Evolutionary conservation across 1,140 invertebrate species (phyloP).

Genomic region (Drosophila mauritiana): DNA sequence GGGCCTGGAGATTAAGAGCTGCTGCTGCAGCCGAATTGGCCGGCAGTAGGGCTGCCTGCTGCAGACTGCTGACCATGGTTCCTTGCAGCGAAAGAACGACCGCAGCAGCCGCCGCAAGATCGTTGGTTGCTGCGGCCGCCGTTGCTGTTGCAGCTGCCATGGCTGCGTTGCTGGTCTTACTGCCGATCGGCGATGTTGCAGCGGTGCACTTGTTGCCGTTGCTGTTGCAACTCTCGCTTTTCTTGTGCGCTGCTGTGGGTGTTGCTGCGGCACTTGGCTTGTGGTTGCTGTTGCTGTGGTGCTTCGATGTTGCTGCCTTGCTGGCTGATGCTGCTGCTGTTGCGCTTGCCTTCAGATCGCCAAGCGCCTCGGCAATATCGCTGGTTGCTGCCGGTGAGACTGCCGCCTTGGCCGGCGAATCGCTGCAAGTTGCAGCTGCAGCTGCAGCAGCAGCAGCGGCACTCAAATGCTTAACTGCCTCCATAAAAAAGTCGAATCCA

Average conservation of each 20-base stretch:
- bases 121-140: conserved; percentile 71
- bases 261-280: conserved; percentile 15
- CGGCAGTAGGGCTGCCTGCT: conserved; percentile 90
- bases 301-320: conserved; percentile 21
- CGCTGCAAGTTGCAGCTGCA: conserved; percentile 30
- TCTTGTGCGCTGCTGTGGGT: conserved; percentile 10
- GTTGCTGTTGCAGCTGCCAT: conserved; percentile 67
- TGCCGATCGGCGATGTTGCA: conserved; percentile 15
- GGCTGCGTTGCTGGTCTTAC: conserved; percentile 59
- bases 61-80: conserved; percentile 90
- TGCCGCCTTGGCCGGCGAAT: conserved; percentile 30
- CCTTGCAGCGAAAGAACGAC: conserved; percentile 91
- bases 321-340: conserved; percentile 14
- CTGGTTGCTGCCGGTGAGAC: conserved; percentile 12
- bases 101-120: conserved; percentile 84
- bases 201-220: conserved; percentile 15
- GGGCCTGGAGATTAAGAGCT: conserved; percentile 91
- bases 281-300: conserved; percentile 8
- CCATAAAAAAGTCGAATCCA: conserved; percentile 72
- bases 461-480: conserved; percentile 77
- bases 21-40: conserved; percentile 91
- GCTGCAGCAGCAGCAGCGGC: conserved; percentile 54
- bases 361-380: conserved; percentile 24
- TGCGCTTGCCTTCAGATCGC: conserved; percentile 20
- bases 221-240: conserved; percentile 21